These are phyloP conservation scores for Malurus splendens DNA, from an alignment of 2,797 vertebrate species.

Conservation along the genomic window DNA sequence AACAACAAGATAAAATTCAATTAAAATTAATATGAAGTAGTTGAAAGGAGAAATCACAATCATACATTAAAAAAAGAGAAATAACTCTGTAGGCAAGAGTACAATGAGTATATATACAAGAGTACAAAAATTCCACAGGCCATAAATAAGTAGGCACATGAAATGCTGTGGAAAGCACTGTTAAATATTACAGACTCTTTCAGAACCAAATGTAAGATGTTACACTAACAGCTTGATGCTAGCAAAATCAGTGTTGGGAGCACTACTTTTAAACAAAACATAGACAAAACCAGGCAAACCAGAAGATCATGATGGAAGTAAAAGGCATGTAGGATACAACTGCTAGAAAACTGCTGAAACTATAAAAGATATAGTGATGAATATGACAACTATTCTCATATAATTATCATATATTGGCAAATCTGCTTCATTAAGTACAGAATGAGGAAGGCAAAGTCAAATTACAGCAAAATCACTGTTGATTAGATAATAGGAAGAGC, in stretches of 20 bases:
- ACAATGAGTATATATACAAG: neutral
- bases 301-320: neutral
- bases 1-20: neutral
- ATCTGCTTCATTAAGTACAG: neutral
- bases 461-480: neutral
- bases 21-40: neutral
- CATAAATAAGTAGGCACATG: neutral
- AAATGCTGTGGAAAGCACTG: neutral
- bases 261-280: neutral
- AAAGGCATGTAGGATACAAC: accelerated
- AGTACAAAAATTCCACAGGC: neutral
- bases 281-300: neutral
- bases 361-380: neutral
- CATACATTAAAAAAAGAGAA: neutral
- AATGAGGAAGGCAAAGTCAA: neutral
- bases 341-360: neutral
- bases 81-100: neutral
- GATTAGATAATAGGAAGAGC: neutral
- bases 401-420: neutral
- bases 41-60: neutral
- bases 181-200: neutral
- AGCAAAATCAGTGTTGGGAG: neutral
- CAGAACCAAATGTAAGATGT: neutral
- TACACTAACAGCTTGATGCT: neutral
- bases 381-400: neutral